These are phyloP conservation scores for Neotoma lepida DNA, from an alignment of 2,113 vertebrate genomes.

Conservation along the genomic window DNA sequence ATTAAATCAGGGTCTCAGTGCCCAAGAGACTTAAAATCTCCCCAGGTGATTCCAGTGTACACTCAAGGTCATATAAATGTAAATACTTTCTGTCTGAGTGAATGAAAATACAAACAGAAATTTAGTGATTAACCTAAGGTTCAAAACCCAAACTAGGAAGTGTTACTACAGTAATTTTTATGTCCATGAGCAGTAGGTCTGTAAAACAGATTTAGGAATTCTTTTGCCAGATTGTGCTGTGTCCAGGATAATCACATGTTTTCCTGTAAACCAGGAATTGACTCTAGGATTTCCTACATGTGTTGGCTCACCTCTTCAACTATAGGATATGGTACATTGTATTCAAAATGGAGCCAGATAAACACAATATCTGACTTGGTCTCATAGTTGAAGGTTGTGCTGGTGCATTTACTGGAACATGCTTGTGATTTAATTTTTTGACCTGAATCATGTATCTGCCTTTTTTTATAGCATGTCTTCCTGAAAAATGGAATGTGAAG, in stretches of 20 bases:
- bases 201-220: conserved; percentile 69
- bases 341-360: conserved; percentile 47
- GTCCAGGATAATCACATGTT: conserved; percentile 53
- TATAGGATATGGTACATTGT: conserved; percentile 40
- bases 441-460: conserved; percentile 22
- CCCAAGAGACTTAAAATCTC: background rate
- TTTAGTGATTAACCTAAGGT: conserved; percentile 34
- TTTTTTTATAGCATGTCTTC: conserved; percentile 50
- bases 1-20: conserved; percentile 62
- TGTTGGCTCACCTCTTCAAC: conserved; percentile 63
- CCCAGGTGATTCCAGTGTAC: conserved; percentile 15
- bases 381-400: conserved; percentile 25
- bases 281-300: conserved; percentile 57
- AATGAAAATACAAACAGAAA: conserved; percentile 50
- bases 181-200: conserved; percentile 47
- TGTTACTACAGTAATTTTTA: conserved; percentile 17
- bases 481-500: conserved; percentile 26
- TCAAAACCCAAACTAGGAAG: conserved; percentile 52
- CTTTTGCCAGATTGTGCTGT: conserved; percentile 40
- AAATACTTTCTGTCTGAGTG: conserved; percentile 42
- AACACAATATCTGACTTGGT: conserved; percentile 45
- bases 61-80: conserved; percentile 41
- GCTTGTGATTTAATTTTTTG: conserved; percentile 49
- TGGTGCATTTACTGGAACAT: conserved; percentile 15
- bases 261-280: conserved; percentile 67